These are phyloP conservation scores for Apamea crenata DNA, from an alignment of 2,888 invertebrate genomes.

Conservation along the genomic window DNA sequence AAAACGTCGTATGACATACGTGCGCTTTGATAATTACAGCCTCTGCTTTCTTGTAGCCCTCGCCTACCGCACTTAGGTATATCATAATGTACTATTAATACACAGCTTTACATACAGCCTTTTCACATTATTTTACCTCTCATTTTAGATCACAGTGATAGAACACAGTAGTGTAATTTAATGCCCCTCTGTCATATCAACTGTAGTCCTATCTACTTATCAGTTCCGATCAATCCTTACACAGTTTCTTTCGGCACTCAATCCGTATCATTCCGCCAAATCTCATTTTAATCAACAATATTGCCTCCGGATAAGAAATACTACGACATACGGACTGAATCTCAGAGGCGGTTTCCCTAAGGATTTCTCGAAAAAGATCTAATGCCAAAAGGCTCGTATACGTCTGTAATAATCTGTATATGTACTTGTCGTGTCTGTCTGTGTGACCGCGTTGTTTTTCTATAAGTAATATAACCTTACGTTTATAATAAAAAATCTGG, in stretches of 20 bases:
- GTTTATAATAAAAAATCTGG: background rate
- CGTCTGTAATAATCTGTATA: background rate
- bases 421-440: background rate
- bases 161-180: too few species aligned
- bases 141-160: background rate
- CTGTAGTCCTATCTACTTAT: slow-evolving; percentile 13
- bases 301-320: slow-evolving; percentile 20
- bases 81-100: too few species aligned
- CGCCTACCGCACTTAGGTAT: too few species aligned
- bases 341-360: slow-evolving; percentile 39
- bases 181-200: too few species aligned
- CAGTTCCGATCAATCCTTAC: slow-evolving; percentile 13
- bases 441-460: background rate
- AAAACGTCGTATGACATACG: too few species aligned
- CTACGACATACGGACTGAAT: slow-evolving; percentile 24
- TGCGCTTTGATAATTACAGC: too few species aligned
- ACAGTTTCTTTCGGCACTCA: slow-evolving; percentile 2
- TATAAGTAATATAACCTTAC: background rate
- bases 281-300: slow-evolving; percentile 53
- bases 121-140: background rate
- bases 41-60: too few species aligned
- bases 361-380: slow-evolving; percentile 44
- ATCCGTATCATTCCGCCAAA: slow-evolving; percentile 32
- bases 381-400: slow-evolving; percentile 25
- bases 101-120: background rate